Percentiles rank a stretch among this genome's conserved stretches.
phyloP scores from a whole-genome alignment of 2,113 vertebrate species.

The Lepus europaeus region DNA sequence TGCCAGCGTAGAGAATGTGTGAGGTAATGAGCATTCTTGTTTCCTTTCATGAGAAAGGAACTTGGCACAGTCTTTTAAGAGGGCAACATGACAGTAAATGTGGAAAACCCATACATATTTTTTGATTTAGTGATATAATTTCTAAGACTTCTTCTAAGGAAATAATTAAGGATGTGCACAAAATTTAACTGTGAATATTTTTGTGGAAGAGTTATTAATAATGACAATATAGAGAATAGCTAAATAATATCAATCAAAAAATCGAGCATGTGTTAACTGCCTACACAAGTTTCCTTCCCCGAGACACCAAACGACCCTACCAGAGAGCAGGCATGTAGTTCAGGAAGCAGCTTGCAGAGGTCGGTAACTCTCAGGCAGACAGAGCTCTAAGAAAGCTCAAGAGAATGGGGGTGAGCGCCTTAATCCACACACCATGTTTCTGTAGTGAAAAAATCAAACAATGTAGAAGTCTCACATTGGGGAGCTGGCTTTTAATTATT shows the following conservation, averaged over 20 bases:
- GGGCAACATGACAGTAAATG: neutral
- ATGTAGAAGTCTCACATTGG: neutral
- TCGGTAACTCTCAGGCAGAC: neutral
- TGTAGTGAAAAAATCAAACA: neutral
- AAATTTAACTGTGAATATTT: neutral
- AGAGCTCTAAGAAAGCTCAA: neutral
- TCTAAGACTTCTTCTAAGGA: neutral
- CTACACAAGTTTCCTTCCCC: neutral
- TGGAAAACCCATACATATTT: slow-evolving; percentile 24
- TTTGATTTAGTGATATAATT: neutral
- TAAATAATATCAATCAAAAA: neutral
- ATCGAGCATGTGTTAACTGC: neutral
- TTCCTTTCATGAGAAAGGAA: neutral
- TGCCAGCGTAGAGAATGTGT: neutral
- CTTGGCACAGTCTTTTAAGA: neutral
- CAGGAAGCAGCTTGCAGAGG: neutral
- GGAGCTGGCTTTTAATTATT: neutral
- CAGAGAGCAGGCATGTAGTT: neutral
- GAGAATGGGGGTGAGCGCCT: neutral
- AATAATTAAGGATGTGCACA: neutral
- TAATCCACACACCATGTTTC: neutral
- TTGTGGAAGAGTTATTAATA: neutral
- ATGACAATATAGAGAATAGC: neutral
- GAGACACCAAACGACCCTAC: accelerated
- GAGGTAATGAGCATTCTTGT: neutral